Evolutionary conservation across 2,113 vertebrate species (phyloP).

Genomic region (Oreochromis spilurus): DNA sequence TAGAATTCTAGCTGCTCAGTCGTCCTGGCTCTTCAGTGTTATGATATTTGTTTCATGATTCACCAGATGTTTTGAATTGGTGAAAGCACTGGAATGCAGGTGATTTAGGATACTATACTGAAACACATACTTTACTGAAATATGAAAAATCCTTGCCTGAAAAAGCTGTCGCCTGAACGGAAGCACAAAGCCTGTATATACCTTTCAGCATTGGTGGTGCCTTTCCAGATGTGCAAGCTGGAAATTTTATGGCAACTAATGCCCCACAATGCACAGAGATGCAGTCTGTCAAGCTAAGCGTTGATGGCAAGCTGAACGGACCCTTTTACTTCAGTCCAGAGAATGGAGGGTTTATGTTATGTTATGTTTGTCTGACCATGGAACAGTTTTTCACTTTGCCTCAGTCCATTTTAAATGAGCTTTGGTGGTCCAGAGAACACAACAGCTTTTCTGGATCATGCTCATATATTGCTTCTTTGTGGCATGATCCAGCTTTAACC

Average conservation of each 20-base stretch:
- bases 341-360: not conserved
- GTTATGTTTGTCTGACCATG: not conserved
- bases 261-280: not conserved
- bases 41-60: not conserved
- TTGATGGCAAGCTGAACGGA: not conserved
- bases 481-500: fast-evolving
- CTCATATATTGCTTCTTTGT: not conserved
- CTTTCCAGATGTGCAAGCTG: not conserved
- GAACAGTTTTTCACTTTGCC: not conserved
- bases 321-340: not conserved
- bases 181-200: no score
- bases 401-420: not conserved
- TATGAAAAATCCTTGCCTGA: not conserved
- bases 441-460: not conserved
- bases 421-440: not conserved
- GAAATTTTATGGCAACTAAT: not conserved
- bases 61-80: not conserved
- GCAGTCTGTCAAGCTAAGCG: not conserved
- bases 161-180: not conserved
- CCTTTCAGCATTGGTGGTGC: not conserved
- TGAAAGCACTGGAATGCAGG: not conserved
- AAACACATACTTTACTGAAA: not conserved
- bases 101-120: not conserved
- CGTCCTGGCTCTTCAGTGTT: not conserved
- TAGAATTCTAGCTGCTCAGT: not conserved